Percentiles rank a stretch among this genome's conserved stretches.
Conservation (phyloP, 1,140 invertebrate genomes). For the Aplysia californica region DNA sequence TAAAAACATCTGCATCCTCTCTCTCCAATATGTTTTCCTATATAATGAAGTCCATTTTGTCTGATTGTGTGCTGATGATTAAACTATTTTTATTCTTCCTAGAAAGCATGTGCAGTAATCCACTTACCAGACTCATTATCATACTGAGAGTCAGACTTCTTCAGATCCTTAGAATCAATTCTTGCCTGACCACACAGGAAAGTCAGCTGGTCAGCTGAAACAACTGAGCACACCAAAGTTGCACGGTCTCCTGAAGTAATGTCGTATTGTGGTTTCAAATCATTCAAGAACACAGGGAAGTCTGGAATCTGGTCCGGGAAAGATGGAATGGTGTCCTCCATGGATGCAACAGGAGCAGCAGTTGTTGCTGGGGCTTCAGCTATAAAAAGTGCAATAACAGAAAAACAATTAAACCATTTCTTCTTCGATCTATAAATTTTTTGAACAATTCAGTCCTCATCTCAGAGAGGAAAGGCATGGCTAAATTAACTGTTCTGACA, state of each 20-base stretch:
- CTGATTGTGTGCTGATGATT: no score
- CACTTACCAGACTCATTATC: background rate
- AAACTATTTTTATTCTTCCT: no score
- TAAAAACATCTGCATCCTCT: no score
- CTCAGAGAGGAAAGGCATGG: no score
- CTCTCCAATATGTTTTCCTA: no score
- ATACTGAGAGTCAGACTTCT: background rate
- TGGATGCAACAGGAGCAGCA: background rate
- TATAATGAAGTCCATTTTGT: no score
- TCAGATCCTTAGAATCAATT: background rate
- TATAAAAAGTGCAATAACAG: background rate
- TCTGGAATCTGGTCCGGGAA: constrained; percentile 26
- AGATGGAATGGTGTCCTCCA: background rate
- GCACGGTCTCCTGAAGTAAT: background rate
- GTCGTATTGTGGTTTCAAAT: background rate
- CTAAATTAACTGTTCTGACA: no score
- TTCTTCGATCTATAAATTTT: no score
- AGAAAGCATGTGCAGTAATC: no score
- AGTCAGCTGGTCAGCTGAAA: constrained; percentile 7
- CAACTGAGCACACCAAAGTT: constrained; percentile 5
- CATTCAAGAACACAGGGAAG: constrained; percentile 3
- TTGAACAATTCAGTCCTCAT: no score
- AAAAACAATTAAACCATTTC: background rate
- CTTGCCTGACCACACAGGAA: constrained; percentile 5
- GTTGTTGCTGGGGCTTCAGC: constrained; percentile 1